Percentiles rank a stretch among this genome's conserved stretches.
phyloP scores from a whole-genome alignment of 2,113 vertebrate species.

The Raja brachyura region DNA sequence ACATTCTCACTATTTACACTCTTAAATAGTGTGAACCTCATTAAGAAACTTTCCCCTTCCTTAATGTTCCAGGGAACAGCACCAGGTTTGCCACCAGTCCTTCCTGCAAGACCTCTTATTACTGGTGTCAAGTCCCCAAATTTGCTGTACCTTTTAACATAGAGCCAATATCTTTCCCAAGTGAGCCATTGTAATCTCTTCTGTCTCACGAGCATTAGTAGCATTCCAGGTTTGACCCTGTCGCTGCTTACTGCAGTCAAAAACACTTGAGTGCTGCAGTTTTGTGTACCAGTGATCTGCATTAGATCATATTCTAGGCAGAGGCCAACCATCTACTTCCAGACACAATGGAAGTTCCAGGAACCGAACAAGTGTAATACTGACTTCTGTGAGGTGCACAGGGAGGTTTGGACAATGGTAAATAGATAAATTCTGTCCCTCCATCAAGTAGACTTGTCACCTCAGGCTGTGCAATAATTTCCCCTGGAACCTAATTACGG shows the following conservation, averaged over 20 bases:
- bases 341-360: background rate
- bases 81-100: background rate
- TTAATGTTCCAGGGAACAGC: background rate
- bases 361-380: background rate
- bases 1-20: background rate
- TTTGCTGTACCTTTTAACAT: background rate
- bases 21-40: background rate
- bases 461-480: background rate
- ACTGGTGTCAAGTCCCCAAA: background rate
- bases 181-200: background rate
- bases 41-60: background rate
- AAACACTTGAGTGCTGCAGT: background rate
- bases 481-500: background rate
- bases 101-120: background rate
- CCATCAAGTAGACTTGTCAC: background rate
- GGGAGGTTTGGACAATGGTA: background rate
- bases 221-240: background rate
- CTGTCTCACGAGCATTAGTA: too few relatives aligned
- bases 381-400: background rate
- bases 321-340: background rate
- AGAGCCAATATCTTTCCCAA: background rate
- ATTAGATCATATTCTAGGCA: background rate
- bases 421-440: background rate
- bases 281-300: background rate
- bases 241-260: background rate